These are phyloP conservation scores for Stomorhina lunata DNA, from an alignment of 2,888 invertebrate genomes.

Conservation along the genomic window DNA sequence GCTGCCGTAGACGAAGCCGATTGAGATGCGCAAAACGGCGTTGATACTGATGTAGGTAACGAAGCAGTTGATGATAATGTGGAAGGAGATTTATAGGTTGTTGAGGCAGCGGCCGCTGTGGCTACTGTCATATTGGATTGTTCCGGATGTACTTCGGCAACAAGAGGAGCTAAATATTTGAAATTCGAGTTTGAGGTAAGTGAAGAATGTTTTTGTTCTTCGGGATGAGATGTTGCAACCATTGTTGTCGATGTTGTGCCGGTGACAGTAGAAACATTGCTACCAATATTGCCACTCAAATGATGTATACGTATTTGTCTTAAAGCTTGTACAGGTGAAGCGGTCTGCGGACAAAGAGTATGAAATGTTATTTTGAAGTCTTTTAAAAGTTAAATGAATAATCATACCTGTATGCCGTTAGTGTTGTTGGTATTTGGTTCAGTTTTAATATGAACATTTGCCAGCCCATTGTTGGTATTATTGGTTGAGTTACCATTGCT, in stretches of 20 bases:
- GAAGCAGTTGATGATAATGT: constrained; percentile 76
- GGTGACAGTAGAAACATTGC: constrained; percentile 27
- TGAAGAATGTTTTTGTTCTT: constrained; percentile 66
- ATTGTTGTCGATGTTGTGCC: constrained; percentile 42
- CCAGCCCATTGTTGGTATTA: constrained; percentile 41
- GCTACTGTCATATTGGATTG: constrained; percentile 72
- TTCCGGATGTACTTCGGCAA: constrained; percentile 78
- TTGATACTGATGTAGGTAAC: constrained; percentile 76
- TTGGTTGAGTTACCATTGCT: constrained; percentile 57
- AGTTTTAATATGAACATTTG: constrained; percentile 66
- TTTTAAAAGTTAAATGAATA: neutral
- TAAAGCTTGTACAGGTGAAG: constrained; percentile 67
- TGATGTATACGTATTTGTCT: constrained; percentile 68
- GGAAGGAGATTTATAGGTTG: constrained; percentile 76
- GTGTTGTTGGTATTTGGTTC: constrained; percentile 65
- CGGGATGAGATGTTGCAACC: constrained; percentile 47
- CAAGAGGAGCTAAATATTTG: constrained; percentile 77
- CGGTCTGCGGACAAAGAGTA: constrained; percentile 47
- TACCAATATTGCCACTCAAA: constrained; percentile 48
- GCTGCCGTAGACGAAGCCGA: constrained; percentile 78
- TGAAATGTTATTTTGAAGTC: neutral
- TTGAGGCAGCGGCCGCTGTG: constrained; percentile 66
- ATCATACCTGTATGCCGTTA: constrained; percentile 60
- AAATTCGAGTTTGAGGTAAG: constrained; percentile 72
- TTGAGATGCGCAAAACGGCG: constrained; percentile 77